Evolutionary conservation across 2,888 invertebrate species (phyloP).

Genomic region (Orgyia antiqua): DNA sequence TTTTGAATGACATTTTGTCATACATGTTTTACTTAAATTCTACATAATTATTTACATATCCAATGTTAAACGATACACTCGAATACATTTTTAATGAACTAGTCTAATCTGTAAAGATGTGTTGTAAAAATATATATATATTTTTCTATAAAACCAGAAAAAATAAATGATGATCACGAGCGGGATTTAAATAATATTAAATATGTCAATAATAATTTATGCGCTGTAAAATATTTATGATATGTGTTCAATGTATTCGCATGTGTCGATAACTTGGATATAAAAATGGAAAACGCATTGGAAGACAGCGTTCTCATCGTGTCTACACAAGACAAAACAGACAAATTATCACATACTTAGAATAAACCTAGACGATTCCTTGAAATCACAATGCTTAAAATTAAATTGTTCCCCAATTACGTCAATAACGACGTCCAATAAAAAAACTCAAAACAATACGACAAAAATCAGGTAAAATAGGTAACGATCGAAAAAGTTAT

Average conservation of each 20-base stretch:
- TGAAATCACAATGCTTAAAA: conserved; percentile 72
- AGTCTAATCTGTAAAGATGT: too few relatives aligned
- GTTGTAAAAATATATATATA: too few relatives aligned
- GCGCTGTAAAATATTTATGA: too few relatives aligned
- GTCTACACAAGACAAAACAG: conserved; percentile 49
- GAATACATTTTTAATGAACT: neutral
- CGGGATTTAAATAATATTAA: too few relatives aligned
- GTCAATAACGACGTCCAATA: conserved; percentile 51
- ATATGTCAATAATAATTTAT: too few relatives aligned
- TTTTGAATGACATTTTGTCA: conserved; percentile 59
- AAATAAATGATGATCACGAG: too few relatives aligned
- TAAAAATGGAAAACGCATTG: conserved; percentile 57
- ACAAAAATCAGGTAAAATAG: conserved; percentile 71
- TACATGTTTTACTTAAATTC: conserved; percentile 47
- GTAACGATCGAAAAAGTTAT: conserved; percentile 68
- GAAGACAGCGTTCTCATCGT: conserved; percentile 64
- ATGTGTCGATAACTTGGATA: conserved; percentile 3
- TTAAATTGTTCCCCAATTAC: conserved; percentile 73
- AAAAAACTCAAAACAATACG: conserved; percentile 52
- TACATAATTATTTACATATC: conserved; percentile 56
- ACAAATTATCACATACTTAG: conserved; percentile 73
- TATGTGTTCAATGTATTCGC: conserved; percentile 10
- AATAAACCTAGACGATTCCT: conserved; percentile 62
- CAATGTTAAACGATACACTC: conserved; percentile 22
- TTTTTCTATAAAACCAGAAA: too few relatives aligned